Conservation (phyloP, 2,113 vertebrate species). For the Perca schrenkii region DNA sequence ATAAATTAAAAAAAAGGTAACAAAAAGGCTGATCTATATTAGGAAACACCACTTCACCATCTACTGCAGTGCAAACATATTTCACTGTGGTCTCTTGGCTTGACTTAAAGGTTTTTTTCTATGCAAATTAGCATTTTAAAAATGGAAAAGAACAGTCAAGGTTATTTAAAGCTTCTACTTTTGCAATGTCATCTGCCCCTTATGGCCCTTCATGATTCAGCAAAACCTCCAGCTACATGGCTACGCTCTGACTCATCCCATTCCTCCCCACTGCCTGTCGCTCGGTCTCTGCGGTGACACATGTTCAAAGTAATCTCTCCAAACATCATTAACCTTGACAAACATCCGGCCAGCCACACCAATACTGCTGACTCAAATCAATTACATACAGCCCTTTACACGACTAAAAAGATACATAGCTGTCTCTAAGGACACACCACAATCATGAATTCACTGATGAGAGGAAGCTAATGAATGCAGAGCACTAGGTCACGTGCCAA, state of each 20-base stretch:
- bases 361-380: constrained; percentile 58
- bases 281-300: constrained; percentile 36
- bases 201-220: constrained; percentile 58
- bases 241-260: not conserved
- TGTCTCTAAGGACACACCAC: constrained; percentile 10
- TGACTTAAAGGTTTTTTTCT: not conserved
- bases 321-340: constrained; percentile 66
- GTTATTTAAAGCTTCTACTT: constrained; percentile 50
- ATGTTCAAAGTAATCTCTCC: constrained; percentile 48
- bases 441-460: constrained; percentile 24
- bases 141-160: constrained; percentile 29
- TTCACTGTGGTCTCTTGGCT: not conserved
- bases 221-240: constrained; percentile 30
- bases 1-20: not conserved
- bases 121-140: constrained; percentile 17
- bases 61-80: not conserved
- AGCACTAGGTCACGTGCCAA: constrained; percentile 30
- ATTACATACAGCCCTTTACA: constrained; percentile 24
- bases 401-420: not conserved
- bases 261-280: not conserved
- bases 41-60: not conserved
- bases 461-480: constrained; percentile 20
- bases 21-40: not conserved
- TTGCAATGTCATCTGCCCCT: constrained; percentile 47
- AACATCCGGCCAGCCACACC: constrained; percentile 22